Evolutionary conservation across 2,797 vertebrate genomes (phyloP), one percentile per base, ranked within the genome.

Genomic region (Champsocephalus esox): DNA sequence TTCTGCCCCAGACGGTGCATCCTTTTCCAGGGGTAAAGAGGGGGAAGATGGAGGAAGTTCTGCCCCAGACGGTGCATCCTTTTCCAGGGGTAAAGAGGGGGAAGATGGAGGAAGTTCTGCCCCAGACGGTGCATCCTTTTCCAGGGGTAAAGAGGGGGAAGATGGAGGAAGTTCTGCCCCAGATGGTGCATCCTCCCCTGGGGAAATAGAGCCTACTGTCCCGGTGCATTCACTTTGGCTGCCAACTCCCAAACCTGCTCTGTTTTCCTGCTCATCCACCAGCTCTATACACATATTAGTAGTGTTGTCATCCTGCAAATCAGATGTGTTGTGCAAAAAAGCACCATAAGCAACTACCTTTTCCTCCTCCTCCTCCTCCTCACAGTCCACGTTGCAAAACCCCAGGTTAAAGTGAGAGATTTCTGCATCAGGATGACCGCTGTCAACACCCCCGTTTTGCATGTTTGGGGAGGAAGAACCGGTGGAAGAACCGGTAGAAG

Each of bases 331-430:
- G 77, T 93, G 84, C 4, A 9, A 38, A 38, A 93, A 80, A 48
- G 89, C 94, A 0, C 94, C 93, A 66, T 95, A 95, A 28, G 90
- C 84, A 13, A 93, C 51, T 71, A 38, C 34, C 8, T 38, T 38
- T 8, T 38, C 34, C 34, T 38, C 34, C 34, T 38, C 34, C 34
- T 75, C 85, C 34, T 38, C 34, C 1, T 38, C 34, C 34, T 75
- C 85, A 1, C 72, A 10, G 67, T 82, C 77, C 72, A 46, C 63
- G 67, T 58, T 64, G 50, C 62, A 41, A 0, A 4, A 12, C 9
- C 24, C 32, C n/a, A 45, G 73, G 43, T 59, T 24, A 21, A 24
- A 28, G 28, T 58, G 4, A 4, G 32, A 5, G 28, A 38, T 12
- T 3, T 62, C 54, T 46, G 41, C 44, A 0, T 43, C 51, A 1